Conservation (phyloP, 2,113 vertebrate species). For the Cavia porcellus region DNA sequence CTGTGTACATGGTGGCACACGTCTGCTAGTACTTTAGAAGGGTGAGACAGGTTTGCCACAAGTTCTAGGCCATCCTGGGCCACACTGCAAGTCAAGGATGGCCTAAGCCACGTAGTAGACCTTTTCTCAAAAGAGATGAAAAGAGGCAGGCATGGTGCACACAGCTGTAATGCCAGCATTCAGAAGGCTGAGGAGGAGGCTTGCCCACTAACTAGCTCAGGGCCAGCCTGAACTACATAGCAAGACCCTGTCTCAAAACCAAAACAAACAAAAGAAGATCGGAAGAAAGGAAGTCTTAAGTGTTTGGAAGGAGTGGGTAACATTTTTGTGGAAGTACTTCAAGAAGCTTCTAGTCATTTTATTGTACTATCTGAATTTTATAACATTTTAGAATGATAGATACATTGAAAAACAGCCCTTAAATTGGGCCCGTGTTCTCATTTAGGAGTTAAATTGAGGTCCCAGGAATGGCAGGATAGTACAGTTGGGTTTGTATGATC, state of each 20-base stretch:
- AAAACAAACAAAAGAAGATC: background rate
- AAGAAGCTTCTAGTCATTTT: background rate
- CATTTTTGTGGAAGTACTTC: conserved; percentile 14
- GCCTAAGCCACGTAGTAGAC: too few relatives aligned
- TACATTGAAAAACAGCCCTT: conserved; percentile 19
- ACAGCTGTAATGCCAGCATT: background rate
- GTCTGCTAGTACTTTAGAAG: background rate
- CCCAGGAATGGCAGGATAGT: background rate
- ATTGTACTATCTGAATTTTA: background rate
- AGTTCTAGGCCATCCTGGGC: too few relatives aligned
- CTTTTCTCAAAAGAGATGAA: too few relatives aligned
- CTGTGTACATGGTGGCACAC: background rate
- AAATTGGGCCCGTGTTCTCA: background rate
- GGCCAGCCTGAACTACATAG: background rate
- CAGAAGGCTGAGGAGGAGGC: background rate
- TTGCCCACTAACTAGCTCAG: background rate
- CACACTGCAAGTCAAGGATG: too few relatives aligned
- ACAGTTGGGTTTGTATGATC: background rate
- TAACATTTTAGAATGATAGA: conserved; percentile 38
- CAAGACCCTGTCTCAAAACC: background rate
- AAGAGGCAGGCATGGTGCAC: too few relatives aligned
- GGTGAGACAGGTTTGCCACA: too few relatives aligned
- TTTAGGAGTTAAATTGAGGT: background rate
- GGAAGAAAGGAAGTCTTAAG: background rate
- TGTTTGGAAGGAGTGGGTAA: background rate